phyloP scores from a whole-genome alignment of 2,888 invertebrate genomes.

The Nematopogon swammerdamellus region DNA sequence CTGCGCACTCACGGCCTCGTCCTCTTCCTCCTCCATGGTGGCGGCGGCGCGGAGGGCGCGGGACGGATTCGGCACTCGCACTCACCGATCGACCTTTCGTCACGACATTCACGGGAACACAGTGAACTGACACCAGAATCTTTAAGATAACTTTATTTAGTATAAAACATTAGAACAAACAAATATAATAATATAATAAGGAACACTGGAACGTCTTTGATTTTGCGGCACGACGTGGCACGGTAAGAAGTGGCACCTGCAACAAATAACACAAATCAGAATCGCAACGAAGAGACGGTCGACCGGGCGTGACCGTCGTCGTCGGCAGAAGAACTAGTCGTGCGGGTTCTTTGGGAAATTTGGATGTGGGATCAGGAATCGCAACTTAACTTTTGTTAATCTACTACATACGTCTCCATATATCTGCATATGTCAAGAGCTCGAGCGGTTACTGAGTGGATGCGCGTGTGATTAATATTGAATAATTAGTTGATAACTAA shows the following conservation, averaged over 20 bases:
- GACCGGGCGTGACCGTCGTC: background rate
- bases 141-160: slow-evolving; percentile 6
- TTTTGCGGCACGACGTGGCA: slow-evolving; percentile 10
- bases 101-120: slow-evolving; percentile 4
- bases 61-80: background rate
- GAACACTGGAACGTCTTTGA: slow-evolving; percentile 54
- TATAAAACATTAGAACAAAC: slow-evolving; percentile 8
- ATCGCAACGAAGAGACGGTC: background rate
- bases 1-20: slow-evolving; percentile 33
- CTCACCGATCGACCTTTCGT: background rate
- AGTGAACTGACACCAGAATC: background rate
- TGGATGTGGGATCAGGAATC: too few relatives aligned
- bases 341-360: too few relatives aligned
- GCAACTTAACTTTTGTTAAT: too few relatives aligned
- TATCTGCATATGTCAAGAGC: too few relatives aligned
- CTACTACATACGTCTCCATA: too few relatives aligned
- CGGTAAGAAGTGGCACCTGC: slow-evolving; percentile 36
- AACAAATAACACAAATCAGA: slow-evolving; percentile 27
- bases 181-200: slow-evolving; percentile 35
- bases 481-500: too few relatives aligned
- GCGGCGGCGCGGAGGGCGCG: too few relatives aligned
- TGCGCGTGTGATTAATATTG: too few relatives aligned
- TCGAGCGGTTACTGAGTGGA: too few relatives aligned
- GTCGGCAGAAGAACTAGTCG: too few relatives aligned
- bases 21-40: slow-evolving; percentile 45